Evolutionary conservation across 2,113 vertebrate genomes (phyloP).

Genomic region (Psilopogon haemacephalus): DNA sequence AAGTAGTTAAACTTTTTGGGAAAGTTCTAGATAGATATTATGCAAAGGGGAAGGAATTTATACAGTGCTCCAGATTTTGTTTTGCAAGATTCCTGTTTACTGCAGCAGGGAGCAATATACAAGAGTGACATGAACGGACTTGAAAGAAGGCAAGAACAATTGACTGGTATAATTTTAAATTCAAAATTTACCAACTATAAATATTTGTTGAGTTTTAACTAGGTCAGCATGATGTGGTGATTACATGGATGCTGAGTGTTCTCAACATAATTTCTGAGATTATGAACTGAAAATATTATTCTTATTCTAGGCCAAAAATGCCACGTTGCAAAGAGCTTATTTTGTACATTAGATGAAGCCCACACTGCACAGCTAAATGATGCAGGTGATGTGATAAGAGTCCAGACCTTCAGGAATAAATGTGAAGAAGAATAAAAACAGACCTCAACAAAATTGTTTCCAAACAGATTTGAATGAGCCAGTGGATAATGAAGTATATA

Average conservation of each 20-base stretch:
- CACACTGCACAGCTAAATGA: not conserved
- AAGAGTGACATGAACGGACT: not conserved
- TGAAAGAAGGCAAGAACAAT: not conserved
- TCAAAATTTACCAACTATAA: not conserved
- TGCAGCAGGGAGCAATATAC: not conserved
- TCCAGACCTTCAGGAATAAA: not conserved
- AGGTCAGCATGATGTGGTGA: not conserved
- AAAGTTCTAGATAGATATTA: not conserved
- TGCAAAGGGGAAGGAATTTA: not conserved
- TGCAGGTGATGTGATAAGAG: not conserved
- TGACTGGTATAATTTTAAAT: not conserved
- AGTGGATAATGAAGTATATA: not conserved
- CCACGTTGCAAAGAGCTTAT: not conserved
- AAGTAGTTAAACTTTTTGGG: not conserved
- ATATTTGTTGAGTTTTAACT: not conserved
- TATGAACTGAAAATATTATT: not conserved
- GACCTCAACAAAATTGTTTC: not conserved
- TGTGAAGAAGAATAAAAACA: not conserved
- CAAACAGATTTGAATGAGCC: not conserved
- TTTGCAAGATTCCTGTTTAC: not conserved
- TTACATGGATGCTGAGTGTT: not conserved
- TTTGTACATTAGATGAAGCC: not conserved
- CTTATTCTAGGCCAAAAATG: not conserved
- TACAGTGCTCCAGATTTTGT: not conserved
- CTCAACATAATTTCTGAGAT: not conserved